Percentiles rank a stretch among this genome's conserved stretches.
Evolutionary conservation across 2,113 vertebrate genomes (phyloP).

Genomic region (Cyprinodon variegatus): DNA sequence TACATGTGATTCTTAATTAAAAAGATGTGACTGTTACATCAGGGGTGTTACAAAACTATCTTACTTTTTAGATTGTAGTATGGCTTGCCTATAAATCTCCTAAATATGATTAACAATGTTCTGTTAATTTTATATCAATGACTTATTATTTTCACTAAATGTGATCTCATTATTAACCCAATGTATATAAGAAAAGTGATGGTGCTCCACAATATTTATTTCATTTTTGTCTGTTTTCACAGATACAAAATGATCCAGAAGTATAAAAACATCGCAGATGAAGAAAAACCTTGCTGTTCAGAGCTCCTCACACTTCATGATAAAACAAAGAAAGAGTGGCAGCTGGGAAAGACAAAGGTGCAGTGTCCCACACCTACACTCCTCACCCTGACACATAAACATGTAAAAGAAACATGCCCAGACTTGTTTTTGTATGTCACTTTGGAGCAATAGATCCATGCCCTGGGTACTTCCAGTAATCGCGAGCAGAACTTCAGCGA

Average conservation of each 20-base stretch:
- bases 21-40: too few species aligned
- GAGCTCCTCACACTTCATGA: constrained; percentile 82
- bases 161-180: not conserved
- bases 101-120: too few species aligned
- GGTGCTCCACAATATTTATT: not conserved
- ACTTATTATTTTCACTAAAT: not conserved
- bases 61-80: too few species aligned
- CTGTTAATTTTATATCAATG: not conserved
- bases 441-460: constrained; percentile 22
- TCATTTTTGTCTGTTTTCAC: constrained; percentile 35
- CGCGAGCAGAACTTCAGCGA: constrained; percentile 2
- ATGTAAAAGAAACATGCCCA: constrained; percentile 12
- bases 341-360: constrained; percentile 92
- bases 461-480: constrained; percentile 16
- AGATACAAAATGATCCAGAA: constrained; percentile 89
- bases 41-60: too few species aligned
- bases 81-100: too few species aligned
- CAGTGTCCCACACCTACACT: constrained; percentile 3
- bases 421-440: constrained; percentile 56
- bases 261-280: constrained; percentile 57
- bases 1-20: too few species aligned
- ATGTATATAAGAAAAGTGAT: not conserved
- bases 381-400: constrained; percentile 10
- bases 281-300: constrained; percentile 77
- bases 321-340: constrained; percentile 83